Evolutionary conservation across 2,797 vertebrate species (phyloP), one percentile per base, ranked within the genome.

Genomic region (Poeciliopsis turneri): DNA sequence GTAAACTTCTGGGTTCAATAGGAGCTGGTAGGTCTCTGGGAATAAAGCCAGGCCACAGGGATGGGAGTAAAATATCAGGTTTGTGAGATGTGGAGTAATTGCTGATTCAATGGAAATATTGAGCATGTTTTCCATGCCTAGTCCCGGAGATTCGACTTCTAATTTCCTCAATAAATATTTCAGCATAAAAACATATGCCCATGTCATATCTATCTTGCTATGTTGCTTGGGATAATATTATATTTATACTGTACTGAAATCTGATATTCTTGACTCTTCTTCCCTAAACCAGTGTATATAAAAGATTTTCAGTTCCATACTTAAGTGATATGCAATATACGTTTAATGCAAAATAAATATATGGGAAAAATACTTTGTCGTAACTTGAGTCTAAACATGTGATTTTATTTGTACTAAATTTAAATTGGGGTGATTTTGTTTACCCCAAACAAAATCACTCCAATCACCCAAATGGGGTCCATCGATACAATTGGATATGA

Each of bases 61-160:
- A 87, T 59, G 81, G 82, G 28, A 83, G 81, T 81, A 77, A 39
- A 77, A 79, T 76, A 76, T 84, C 59, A 69, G 78, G 30, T 78
- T 77, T 57, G 79, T 78, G 74, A 61, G 79, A 79, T 81, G 83
- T 82, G 84, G 89, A 80, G 85, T 80, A 84, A 83, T 79, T 36
- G n/a, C 88, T 89, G 84, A 92, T 87, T 82, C 82, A 87, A 93
- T 87, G 91, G 93, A 93, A 93, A 93, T 77, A 88, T 77, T 91
- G 90, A 93, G 83, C 83, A 59, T 74, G 82, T 81, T 89, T 84
- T 90, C 90, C 84, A 30, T 51, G 10, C 84, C 79, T 89, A 84
- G 87, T 75, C 74, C 78, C 45, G 61, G 84, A 81, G 89, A 83
- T 87, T 87, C 83, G 77, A 88, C 85, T 82, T 80, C 53, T 33